Percentiles rank a stretch among this genome's conserved stretches.
Evolutionary conservation across 2,797 vertebrate genomes (phyloP).

Genomic region (Poeciliopsis presidionis): DNA sequence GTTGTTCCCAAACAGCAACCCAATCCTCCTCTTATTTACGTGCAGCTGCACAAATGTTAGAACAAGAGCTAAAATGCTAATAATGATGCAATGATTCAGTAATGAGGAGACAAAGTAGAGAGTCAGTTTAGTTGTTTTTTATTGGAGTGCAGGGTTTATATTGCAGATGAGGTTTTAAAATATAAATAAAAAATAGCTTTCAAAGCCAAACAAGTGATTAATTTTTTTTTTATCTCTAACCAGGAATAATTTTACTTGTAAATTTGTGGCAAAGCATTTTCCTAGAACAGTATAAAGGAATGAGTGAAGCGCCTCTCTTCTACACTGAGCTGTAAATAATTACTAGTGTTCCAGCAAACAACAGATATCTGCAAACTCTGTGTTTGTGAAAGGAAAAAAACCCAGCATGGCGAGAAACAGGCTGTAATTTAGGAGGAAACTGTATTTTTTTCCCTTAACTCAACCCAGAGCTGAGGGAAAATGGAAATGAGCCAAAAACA

Average conservation of each 20-base stretch:
- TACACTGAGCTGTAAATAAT: not conserved
- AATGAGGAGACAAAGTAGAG: not conserved
- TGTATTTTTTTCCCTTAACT: not conserved
- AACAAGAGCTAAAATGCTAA: not conserved
- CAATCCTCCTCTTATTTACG: not conserved
- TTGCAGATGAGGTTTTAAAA: not conserved
- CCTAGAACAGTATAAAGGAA: not conserved
- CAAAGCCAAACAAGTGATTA: not conserved
- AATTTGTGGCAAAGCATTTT: not conserved
- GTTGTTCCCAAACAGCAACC: not conserved
- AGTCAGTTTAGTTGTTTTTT: not conserved
- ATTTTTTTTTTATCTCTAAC: not conserved
- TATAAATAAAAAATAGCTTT: not conserved
- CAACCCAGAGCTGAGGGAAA: not conserved
- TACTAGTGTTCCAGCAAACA: constrained; percentile 8
- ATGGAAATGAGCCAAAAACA: not conserved
- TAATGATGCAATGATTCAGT: too few species aligned
- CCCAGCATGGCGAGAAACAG: not conserved
- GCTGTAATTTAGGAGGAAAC: not conserved
- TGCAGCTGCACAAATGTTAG: not conserved
- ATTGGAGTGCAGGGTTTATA: not conserved
- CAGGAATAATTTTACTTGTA: not conserved
- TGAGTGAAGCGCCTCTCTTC: not conserved
- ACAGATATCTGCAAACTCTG: not conserved
- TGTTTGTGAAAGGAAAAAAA: not conserved